Evolutionary conservation across 2,113 vertebrate genomes (phyloP).

Genomic region (Sterrhoptilus dennistouni): DNA sequence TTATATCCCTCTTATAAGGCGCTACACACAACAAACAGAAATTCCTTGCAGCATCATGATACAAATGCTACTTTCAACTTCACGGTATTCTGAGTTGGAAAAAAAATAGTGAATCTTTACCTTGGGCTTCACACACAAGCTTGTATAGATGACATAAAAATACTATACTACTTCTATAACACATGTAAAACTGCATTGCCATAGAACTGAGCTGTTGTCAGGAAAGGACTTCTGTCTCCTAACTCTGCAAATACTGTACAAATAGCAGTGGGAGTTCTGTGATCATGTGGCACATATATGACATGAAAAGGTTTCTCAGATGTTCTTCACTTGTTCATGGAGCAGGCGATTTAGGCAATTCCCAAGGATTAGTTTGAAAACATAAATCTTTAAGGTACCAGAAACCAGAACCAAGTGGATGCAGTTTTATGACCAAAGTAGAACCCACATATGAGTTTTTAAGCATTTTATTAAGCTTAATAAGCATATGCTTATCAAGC

Average conservation of each 20-base stretch:
- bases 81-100: background rate
- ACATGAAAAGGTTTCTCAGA: background rate
- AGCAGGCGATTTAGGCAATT: background rate
- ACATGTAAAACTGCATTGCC: background rate
- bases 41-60: background rate
- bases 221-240: background rate
- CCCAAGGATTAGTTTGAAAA: background rate
- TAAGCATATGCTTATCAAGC: too few relatives aligned
- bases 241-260: background rate
- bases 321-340: background rate
- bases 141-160: background rate
- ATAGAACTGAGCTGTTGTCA: background rate
- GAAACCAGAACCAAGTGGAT: background rate
- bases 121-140: fast-evolving
- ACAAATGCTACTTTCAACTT: background rate
- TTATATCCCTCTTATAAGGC: background rate
- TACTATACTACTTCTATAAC: background rate
- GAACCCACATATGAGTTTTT: background rate
- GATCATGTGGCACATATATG: background rate
- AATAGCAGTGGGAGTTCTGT: background rate
- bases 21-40: background rate
- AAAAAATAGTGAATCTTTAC: background rate
- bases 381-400: background rate
- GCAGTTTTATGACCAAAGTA: background rate
- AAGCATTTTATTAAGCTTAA: too few relatives aligned